phyloP scores from a whole-genome alignment of 2,113 vertebrate genomes.

The Malurus elegans region DNA sequence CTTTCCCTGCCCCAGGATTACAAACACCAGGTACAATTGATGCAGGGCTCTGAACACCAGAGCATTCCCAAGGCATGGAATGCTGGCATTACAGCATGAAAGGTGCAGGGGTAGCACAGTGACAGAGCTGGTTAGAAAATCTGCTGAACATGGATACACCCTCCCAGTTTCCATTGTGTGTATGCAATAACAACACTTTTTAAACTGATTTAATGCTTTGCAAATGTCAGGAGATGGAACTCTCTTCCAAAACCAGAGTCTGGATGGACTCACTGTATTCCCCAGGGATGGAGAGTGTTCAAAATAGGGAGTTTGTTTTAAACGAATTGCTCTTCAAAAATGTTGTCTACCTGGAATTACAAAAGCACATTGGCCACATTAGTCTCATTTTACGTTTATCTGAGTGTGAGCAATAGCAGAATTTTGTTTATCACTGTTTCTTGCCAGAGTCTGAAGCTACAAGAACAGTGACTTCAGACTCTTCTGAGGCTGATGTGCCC shows the following conservation, averaged over 20 bases:
- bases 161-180: neutral
- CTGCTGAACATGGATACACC: neutral
- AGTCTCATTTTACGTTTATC: neutral
- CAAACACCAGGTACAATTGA: conserved; percentile 31
- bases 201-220: neutral
- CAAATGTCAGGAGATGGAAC: neutral
- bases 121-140: neutral
- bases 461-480: neutral
- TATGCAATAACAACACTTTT: neutral
- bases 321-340: neutral
- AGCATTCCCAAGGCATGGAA: neutral
- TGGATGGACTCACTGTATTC: neutral
- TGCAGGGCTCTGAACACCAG: neutral
- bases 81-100: neutral
- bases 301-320: neutral
- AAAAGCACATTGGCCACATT: neutral
- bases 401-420: neutral
- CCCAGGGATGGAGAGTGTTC: neutral
- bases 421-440: neutral
- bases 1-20: neutral
- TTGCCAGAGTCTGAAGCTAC: neutral
- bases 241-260: neutral
- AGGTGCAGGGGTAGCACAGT: neutral
- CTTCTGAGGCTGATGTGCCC: neutral
- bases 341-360: neutral